Percentiles rank a stretch among this genome's conserved stretches.
phyloP scores from a whole-genome alignment of 2,797 vertebrate genomes.

The Tachyglossus aculeatus region DNA sequence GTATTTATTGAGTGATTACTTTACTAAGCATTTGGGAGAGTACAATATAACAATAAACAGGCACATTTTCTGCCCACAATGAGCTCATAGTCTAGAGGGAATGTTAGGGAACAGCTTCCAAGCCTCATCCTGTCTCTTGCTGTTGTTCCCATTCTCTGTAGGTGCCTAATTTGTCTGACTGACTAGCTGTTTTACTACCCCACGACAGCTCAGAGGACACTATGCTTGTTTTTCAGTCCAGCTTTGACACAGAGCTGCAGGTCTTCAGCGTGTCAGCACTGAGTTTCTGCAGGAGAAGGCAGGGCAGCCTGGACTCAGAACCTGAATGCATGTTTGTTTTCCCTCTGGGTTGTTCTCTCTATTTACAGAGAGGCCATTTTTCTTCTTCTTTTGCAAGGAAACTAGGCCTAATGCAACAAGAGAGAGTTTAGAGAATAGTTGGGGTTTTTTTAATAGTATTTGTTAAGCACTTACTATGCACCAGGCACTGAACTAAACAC shows the following conservation, averaged over 20 bases:
- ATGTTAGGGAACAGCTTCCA: no score
- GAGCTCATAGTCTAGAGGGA: no score
- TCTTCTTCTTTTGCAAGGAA: constrained; percentile 31
- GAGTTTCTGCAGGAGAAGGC: constrained; percentile 64
- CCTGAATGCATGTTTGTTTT: constrained; percentile 47
- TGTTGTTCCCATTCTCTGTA: constrained; percentile 14
- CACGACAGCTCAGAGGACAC: constrained; percentile 7
- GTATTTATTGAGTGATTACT: no score
- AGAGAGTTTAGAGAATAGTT: constrained; percentile 4
- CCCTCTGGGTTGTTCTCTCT: constrained; percentile 39
- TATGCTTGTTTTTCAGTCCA: constrained; percentile 45
- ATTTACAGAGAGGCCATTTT: constrained; percentile 51
- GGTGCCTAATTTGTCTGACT: not conserved
- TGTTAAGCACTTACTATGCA: no score
- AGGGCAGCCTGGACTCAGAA: constrained; percentile 55
- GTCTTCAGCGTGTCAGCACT: constrained; percentile 50
- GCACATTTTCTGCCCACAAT: no score
- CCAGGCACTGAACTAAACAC: no score
- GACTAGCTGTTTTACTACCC: constrained; percentile 10
- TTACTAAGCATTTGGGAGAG: no score
- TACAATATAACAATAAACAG: no score
- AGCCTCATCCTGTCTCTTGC: accelerated
- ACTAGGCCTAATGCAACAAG: constrained; percentile 23
- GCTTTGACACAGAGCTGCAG: constrained; percentile 41
- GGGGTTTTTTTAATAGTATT: no score